phyloP scores from a whole-genome alignment of 2,888 invertebrate species.

The Drosophila lacicola region DNA sequence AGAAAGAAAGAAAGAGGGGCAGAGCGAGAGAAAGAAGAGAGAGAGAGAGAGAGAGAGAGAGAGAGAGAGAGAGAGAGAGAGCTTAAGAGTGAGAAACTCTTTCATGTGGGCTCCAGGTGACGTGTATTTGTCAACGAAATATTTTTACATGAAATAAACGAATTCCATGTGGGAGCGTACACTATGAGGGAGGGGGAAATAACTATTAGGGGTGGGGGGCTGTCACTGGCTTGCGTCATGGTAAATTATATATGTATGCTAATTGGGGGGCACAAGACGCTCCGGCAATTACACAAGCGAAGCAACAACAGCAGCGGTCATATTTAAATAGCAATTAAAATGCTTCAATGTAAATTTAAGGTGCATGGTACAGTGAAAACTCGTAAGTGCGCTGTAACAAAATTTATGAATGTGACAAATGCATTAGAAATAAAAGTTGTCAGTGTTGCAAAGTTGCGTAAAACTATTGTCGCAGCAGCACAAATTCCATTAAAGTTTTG shows the following conservation, averaged over 20 bases:
- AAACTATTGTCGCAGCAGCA: slow-evolving; percentile 57
- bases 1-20: not conserved
- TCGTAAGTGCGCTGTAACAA: slow-evolving; percentile 21
- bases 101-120: slow-evolving; percentile 43
- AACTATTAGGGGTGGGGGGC: slow-evolving; percentile 2
- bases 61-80: not conserved
- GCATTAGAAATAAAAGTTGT: slow-evolving; percentile 54
- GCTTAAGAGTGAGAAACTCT: slow-evolving; percentile 3
- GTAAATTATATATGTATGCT: slow-evolving; percentile 49
- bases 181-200: not conserved
- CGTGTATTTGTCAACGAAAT: slow-evolving; percentile 67
- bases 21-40: not conserved
- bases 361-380: slow-evolving; percentile 6
- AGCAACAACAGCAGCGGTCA: slow-evolving; percentile 29
- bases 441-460: slow-evolving; percentile 47
- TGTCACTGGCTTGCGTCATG: slow-evolving; percentile 63
- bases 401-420: slow-evolving; percentile 23
- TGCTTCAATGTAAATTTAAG: slow-evolving; percentile 29
- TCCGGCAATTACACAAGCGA: slow-evolving; percentile 55
- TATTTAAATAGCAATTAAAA: slow-evolving; percentile 77
- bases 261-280: slow-evolving; percentile 67
- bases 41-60: not conserved
- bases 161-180: slow-evolving; percentile 35
- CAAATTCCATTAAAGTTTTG: slow-evolving; percentile 75
- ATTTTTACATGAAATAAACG: slow-evolving; percentile 53